Percentiles rank a stretch among this genome's conserved stretches.
Conservation (phyloP, 2,888 invertebrate genomes). For the Apamea crenata region DNA sequence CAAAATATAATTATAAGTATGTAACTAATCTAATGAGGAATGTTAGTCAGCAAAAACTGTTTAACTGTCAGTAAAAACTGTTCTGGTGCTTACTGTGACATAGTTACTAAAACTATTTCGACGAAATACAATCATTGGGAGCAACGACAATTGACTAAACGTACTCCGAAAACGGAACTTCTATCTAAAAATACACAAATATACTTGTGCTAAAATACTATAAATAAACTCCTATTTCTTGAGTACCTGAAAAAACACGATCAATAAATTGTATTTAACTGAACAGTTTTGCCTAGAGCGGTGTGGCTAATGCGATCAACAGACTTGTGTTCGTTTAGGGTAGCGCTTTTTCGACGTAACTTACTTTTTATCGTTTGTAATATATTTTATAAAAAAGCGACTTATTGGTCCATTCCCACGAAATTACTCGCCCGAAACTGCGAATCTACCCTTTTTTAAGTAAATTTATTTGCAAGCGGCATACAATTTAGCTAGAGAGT, state of each 20-base stretch:
- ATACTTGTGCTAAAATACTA: background rate
- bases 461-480: too few species aligned
- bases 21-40: background rate
- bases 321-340: background rate
- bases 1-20: too few species aligned
- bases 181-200: background rate
- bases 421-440: too few species aligned
- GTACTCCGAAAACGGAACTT: background rate
- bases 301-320: slow-evolving; percentile 9
- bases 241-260: background rate
- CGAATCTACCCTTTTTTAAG: too few species aligned
- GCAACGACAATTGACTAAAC: background rate
- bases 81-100: too few species aligned
- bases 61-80: too few species aligned
- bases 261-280: background rate
- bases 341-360: background rate
- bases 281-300: slow-evolving; percentile 12
- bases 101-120: background rate
- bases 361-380: background rate
- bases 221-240: background rate
- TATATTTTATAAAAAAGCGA: background rate
- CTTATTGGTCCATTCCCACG: too few species aligned
- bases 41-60: too few species aligned
- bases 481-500: too few species aligned
- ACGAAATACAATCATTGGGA: background rate